Percentiles rank a stretch among this genome's conserved stretches.
These are phyloP conservation scores for Cremastinae sp. DNA, from an alignment of 2,888 invertebrate species.

Conservation along the genomic window DNA sequence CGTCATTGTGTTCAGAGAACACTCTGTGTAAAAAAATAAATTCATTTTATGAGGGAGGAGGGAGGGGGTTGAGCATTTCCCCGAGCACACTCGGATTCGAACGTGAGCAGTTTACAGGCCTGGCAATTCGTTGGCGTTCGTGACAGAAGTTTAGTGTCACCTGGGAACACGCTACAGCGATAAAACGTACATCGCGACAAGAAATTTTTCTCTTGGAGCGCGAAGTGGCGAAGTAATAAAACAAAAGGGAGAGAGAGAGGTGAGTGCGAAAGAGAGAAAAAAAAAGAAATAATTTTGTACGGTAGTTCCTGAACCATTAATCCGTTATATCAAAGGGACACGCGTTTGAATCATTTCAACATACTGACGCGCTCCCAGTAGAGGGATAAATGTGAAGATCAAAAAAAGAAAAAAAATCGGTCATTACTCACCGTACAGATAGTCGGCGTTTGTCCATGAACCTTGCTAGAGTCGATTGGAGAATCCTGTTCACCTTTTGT, in stretches of 20 bases:
- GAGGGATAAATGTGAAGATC: background rate
- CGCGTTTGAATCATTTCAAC: conserved; percentile 29
- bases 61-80: too few relatives aligned
- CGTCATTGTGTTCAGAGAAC: too few relatives aligned
- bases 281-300: conserved; percentile 53
- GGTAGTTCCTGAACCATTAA: conserved; percentile 4
- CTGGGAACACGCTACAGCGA: conserved; percentile 66
- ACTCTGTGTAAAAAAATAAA: too few relatives aligned
- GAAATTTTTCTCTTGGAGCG: conserved; percentile 8
- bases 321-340: conserved; percentile 19
- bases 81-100: too few relatives aligned
- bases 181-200: conserved; percentile 61
- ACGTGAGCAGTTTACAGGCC: conserved; percentile 36
- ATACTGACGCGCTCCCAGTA: conserved; percentile 34
- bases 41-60: too few relatives aligned
- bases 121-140: conserved; percentile 56
- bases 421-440: conserved; percentile 76
- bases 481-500: conserved; percentile 67
- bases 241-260: conserved; percentile 5
- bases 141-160: conserved; percentile 68
- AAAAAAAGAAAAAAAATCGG: conserved; percentile 6
- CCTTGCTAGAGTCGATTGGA: conserved; percentile 69
- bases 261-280: conserved; percentile 14
- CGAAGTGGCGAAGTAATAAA: conserved; percentile 32
- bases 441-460: conserved; percentile 77